Conservation (phyloP, 2,797 vertebrate genomes). For the Melanotaenia parkinsoni region DNA sequence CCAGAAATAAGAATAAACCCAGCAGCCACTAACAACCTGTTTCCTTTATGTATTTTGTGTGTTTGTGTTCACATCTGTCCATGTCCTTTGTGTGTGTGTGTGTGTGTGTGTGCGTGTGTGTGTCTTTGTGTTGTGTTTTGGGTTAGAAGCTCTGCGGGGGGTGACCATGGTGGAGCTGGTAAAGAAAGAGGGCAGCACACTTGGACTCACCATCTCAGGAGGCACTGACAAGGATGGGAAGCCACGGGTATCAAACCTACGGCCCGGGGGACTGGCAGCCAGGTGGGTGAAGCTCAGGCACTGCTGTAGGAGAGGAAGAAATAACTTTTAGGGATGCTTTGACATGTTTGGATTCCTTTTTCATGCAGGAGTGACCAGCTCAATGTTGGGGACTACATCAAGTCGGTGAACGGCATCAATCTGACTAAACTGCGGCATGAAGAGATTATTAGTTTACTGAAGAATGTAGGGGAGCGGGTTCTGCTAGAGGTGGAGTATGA, state of each 20-base stretch:
- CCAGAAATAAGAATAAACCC: conserved; percentile 1
- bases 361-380: conserved; percentile 93
- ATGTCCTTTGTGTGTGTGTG: conserved; percentile 6
- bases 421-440: conserved; percentile 94
- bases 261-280: conserved; percentile 94
- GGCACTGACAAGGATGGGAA: conserved; percentile 98
- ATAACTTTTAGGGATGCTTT: neutral
- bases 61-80: conserved; percentile 20
- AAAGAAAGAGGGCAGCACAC: conserved; percentile 95
- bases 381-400: conserved; percentile 96
- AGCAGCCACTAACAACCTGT: conserved; percentile 45
- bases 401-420: conserved; percentile 96
- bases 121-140: conserved; percentile 69
- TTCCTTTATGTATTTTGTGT: conserved; percentile 45
- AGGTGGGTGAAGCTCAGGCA: conserved; percentile 80
- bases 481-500: conserved; percentile 98
- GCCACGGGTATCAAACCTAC: conserved; percentile 94
- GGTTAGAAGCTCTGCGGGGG: conserved; percentile 93
- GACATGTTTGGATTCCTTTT: neutral
- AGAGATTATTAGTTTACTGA: conserved; percentile 96
- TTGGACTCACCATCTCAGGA: conserved; percentile 96
- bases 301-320: neutral
- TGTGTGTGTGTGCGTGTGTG: conserved; percentile 34
- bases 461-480: conserved; percentile 95
- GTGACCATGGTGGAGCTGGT: conserved; percentile 95